Percentiles rank a stretch among this genome's conserved stretches.
These are phyloP conservation scores for Myodes glareolus DNA, from an alignment of 2,113 vertebrate genomes.

Conservation along the genomic window DNA sequence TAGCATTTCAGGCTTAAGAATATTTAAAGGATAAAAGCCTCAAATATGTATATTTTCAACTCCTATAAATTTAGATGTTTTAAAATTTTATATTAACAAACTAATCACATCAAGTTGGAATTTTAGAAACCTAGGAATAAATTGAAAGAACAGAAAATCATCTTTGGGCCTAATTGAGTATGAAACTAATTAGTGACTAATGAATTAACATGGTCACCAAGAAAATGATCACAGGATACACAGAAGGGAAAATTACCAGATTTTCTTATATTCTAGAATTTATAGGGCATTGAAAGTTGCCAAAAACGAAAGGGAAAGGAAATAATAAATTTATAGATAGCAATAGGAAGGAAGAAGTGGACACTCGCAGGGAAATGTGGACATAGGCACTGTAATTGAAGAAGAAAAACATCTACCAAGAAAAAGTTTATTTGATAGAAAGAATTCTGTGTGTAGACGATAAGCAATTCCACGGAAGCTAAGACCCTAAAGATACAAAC, in stretches of 20 bases:
- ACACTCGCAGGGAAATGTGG: background rate
- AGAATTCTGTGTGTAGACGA: background rate
- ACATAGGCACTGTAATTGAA: background rate
- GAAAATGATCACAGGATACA: background rate
- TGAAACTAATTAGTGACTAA: background rate
- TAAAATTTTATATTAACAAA: background rate
- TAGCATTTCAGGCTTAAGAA: background rate
- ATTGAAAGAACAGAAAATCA: background rate
- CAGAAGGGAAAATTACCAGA: background rate
- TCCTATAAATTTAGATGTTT: background rate
- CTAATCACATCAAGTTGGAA: background rate
- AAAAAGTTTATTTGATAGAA: background rate
- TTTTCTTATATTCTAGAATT: background rate
- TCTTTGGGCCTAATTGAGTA: background rate
- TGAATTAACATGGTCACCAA: background rate
- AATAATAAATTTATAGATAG: background rate
- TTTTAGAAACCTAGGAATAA: background rate
- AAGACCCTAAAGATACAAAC: background rate
- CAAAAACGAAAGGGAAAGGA: background rate
- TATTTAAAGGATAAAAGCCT: background rate
- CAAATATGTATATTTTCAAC: background rate
- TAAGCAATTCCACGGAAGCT: background rate
- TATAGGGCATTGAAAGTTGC: background rate
- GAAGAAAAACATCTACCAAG: background rate
- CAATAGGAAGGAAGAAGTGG: background rate